Conservation (phyloP, 37 sponge, comb jelly and placozoan genomes). For the Oopsacas minuta region DNA sequence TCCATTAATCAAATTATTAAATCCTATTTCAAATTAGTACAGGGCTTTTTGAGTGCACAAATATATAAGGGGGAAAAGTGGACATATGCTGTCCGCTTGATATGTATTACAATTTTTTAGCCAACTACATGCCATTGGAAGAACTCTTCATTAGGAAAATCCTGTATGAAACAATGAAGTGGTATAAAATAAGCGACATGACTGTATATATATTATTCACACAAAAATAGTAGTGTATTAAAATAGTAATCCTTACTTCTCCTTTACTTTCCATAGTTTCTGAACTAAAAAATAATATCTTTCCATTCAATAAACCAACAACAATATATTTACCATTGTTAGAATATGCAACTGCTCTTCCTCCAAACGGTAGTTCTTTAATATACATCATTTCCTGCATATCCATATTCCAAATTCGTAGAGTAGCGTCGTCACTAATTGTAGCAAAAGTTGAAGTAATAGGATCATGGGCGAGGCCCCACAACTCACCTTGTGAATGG, state of each 20-base stretch:
- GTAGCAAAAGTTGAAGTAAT: constrained; percentile 37
- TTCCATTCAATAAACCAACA: constrained; percentile 65
- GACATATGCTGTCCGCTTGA: too few species aligned
- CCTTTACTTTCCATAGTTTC: background rate
- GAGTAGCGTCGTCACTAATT: constrained; percentile 71
- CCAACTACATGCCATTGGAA: too few species aligned
- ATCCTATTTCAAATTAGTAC: too few species aligned
- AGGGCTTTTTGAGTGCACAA: too few species aligned
- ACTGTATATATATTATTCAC: too few species aligned
- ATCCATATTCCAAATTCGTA: constrained; percentile 69
- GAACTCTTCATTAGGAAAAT: too few species aligned
- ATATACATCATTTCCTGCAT: constrained; percentile 29
- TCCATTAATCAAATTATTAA: too few species aligned
- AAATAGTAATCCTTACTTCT: background rate
- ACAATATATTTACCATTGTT: constrained; percentile 56
- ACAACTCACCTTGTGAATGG: constrained; percentile 81
- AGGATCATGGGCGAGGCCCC: constrained; percentile 83
- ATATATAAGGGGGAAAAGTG: too few species aligned
- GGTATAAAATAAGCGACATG: too few species aligned
- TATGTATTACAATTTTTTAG: too few species aligned
- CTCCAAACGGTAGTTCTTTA: constrained; percentile 27
- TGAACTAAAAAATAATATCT: background rate
- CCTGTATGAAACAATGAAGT: too few species aligned
- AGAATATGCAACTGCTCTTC: constrained; percentile 65
- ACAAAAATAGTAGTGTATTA: background rate